Conservation (phyloP, 2,113 vertebrate genomes). For the Gambusia affinis region DNA sequence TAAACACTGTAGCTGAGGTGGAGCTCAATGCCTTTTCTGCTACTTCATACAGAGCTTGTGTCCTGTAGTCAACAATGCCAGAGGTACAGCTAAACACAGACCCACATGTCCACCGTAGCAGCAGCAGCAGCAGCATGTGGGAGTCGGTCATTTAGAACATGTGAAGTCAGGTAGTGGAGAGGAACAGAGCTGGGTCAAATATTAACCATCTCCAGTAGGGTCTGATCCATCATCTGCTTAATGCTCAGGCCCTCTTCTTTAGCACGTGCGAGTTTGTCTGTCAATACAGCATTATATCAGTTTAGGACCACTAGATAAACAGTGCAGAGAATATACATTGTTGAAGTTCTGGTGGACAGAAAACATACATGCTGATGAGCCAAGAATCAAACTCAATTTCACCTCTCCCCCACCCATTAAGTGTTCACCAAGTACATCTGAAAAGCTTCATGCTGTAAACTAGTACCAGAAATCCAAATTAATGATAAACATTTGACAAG, state of each 20-base stretch:
- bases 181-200: slow-evolving; percentile 59
- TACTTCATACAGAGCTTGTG: slow-evolving; percentile 25
- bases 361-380: slow-evolving; percentile 8
- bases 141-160: slow-evolving; percentile 45
- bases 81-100: slow-evolving; percentile 19
- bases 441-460: background rate
- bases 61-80: slow-evolving; percentile 24
- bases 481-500: background rate
- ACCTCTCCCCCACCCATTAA: background rate
- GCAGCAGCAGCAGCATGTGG: slow-evolving; percentile 35
- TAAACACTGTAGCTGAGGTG: slow-evolving; percentile 24
- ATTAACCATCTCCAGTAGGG: slow-evolving; percentile 70
- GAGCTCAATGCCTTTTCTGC: slow-evolving; percentile 20
- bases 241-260: slow-evolving; percentile 67
- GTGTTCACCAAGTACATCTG: background rate
- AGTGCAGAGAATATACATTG: slow-evolving; percentile 38
- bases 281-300: slow-evolving; percentile 69
- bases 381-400: background rate
- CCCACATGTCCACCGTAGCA: slow-evolving; percentile 23
- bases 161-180: slow-evolving; percentile 23
- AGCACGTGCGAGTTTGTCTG: slow-evolving; percentile 71
- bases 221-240: slow-evolving; percentile 74
- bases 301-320: slow-evolving; percentile 29
- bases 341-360: background rate
- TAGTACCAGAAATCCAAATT: too few relatives aligned